Percentiles rank a stretch among this genome's conserved stretches.
phyloP scores from a whole-genome alignment of 1,140 invertebrate species.

The Orius laevigatus region DNA sequence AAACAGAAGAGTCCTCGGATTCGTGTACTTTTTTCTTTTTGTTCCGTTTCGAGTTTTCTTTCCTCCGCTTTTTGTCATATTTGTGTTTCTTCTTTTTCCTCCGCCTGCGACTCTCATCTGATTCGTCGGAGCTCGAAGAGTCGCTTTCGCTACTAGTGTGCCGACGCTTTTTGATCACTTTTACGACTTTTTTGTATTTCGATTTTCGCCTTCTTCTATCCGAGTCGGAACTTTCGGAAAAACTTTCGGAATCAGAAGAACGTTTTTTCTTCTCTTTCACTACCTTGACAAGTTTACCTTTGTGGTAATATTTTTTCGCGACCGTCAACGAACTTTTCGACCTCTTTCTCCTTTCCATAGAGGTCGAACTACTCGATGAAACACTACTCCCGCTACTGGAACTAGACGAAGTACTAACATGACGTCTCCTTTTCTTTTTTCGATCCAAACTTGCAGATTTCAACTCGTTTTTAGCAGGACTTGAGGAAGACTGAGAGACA shows the following conservation, averaged over 20 bases:
- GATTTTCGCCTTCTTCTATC: conserved; percentile 14
- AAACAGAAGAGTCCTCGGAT: neutral
- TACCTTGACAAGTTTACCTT: conserved; percentile 20
- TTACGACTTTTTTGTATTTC: conserved; percentile 18
- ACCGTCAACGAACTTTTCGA: conserved; percentile 14
- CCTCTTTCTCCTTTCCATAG: conserved; percentile 9
- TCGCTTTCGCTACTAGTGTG: conserved; percentile 13
- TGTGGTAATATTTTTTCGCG: conserved; percentile 19
- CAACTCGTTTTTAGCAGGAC: no score
- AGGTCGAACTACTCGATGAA: conserved; percentile 14
- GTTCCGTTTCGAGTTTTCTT: conserved; percentile 1
- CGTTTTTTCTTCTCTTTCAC: conserved; percentile 18
- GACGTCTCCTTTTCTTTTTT: conserved; percentile 14
- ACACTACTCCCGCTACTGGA: conserved; percentile 13
- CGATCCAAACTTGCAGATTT: no score
- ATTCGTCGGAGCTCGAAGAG: conserved; percentile 15
- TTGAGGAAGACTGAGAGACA: no score
- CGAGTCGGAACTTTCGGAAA: conserved; percentile 12
- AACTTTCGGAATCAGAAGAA: conserved; percentile 15
- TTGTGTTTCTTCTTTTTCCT: conserved; percentile 13
- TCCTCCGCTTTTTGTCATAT: conserved; percentile 15
- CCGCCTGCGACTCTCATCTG: conserved; percentile 13
- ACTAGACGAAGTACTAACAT: conserved; percentile 11
- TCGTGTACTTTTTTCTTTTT: conserved; percentile 12
- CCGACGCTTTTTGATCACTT: conserved; percentile 15